Conservation (phyloP, 2,888 invertebrate genomes). For the Keiferia lycopersicella region DNA sequence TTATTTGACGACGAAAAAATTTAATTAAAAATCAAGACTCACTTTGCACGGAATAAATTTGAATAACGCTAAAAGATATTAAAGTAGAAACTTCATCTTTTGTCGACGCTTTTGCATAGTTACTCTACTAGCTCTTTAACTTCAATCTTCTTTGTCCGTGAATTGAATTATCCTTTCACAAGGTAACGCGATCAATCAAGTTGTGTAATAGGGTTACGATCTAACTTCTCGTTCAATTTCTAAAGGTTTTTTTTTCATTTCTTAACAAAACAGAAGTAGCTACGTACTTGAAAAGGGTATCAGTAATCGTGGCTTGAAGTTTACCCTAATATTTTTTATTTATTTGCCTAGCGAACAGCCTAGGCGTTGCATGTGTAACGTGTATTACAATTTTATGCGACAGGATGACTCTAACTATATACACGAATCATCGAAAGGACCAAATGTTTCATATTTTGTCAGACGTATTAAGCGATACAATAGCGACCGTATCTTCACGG, state of each 20-base stretch:
- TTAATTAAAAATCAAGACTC: slow-evolving; percentile 11
- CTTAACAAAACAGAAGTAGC: too few species aligned
- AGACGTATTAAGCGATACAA: too few species aligned
- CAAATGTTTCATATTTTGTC: too few species aligned
- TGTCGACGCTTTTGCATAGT: slow-evolving; percentile 17
- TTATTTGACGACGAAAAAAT: background rate
- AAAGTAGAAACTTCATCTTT: slow-evolving; percentile 17
- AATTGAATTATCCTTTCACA: slow-evolving; percentile 18
- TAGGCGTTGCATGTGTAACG: too few species aligned
- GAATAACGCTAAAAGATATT: slow-evolving; percentile 17
- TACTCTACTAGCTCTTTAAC: slow-evolving; percentile 6
- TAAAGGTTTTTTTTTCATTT: slow-evolving; percentile 1
- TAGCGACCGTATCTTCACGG: too few species aligned
- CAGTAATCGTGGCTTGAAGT: too few species aligned
- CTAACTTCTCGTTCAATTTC: background rate
- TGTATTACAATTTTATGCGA: too few species aligned
- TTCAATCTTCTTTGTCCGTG: slow-evolving; percentile 19
- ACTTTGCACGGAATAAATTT: slow-evolving; percentile 15
- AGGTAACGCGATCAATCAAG: slow-evolving; percentile 16
- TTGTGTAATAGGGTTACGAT: slow-evolving; percentile 14
- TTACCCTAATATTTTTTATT: too few species aligned
- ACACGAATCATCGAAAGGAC: too few species aligned
- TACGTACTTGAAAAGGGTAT: too few species aligned
- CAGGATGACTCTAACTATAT: too few species aligned
- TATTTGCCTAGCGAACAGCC: too few species aligned